Evolutionary conservation across 2,113 vertebrate species (phyloP).

Genomic region (Lonchura striata): DNA sequence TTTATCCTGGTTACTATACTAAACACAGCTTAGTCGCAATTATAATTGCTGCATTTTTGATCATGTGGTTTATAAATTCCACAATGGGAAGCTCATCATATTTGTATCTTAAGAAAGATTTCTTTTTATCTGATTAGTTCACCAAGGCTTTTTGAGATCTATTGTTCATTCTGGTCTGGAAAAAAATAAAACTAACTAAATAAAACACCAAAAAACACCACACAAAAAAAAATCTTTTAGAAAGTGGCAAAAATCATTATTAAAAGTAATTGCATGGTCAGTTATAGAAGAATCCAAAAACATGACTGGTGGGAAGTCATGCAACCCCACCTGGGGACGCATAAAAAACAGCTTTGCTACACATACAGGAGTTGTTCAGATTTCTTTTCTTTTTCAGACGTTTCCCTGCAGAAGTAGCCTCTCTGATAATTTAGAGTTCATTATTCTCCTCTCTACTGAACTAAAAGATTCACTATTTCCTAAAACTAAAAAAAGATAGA

Average conservation of each 20-base stretch:
- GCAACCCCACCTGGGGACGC: background rate
- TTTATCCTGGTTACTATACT: background rate
- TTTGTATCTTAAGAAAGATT: background rate
- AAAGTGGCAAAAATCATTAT: background rate
- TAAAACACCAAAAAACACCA: background rate
- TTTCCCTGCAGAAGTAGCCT: background rate
- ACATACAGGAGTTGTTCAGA: background rate
- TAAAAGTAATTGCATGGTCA: background rate
- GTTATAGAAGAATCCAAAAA: background rate
- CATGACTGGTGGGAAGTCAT: background rate
- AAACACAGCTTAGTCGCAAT: background rate
- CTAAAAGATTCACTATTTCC: background rate
- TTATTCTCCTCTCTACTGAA: background rate
- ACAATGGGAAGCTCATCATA: background rate
- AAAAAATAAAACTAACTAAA: background rate
- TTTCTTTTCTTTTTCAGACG: background rate
- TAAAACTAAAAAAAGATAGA: background rate
- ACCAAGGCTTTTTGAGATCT: background rate
- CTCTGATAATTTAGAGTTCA: background rate
- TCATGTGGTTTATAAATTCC: background rate
- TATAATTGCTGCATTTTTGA: background rate
- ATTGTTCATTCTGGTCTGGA: background rate
- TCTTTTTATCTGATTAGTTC: background rate
- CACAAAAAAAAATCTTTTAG: background rate
- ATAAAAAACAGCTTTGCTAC: background rate